Conservation (phyloP, 2,888 invertebrate species). For the Temnothorax rugatulus region DNA sequence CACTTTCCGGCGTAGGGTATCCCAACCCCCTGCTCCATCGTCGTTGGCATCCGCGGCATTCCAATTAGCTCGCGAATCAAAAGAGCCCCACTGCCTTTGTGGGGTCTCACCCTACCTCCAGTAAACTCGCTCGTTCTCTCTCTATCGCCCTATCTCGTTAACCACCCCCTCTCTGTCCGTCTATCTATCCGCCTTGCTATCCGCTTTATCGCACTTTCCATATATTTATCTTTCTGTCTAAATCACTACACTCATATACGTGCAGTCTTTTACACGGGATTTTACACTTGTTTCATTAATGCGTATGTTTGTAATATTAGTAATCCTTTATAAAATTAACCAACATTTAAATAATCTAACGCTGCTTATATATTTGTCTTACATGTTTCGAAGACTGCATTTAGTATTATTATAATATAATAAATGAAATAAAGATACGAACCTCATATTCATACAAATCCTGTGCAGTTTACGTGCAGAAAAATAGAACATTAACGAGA, state of each 20-base stretch:
- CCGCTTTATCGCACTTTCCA: conserved; percentile 63
- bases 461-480: not conserved
- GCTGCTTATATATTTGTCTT: not conserved
- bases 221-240: conserved; percentile 57
- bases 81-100: conserved; percentile 86
- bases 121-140: conserved; percentile 70
- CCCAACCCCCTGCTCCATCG: conserved; percentile 82
- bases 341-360: not conserved
- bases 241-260: conserved; percentile 47
- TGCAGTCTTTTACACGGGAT: not conserved
- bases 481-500: not conserved
- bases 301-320: not conserved
- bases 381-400: not conserved
- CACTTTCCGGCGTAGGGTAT: conserved; percentile 66
- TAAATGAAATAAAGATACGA: not conserved
- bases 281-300: conserved; percentile 33
- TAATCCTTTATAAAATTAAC: conserved; percentile 4
- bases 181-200: conserved; percentile 62
- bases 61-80: conserved; percentile 86
- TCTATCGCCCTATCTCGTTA: conserved; percentile 50
- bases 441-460: not conserved
- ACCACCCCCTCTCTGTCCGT: conserved; percentile 54
- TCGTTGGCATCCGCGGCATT: conserved; percentile 86
- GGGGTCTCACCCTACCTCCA: conserved; percentile 81
- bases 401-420: not conserved